A percentile compares a stretch with the other conserved stretches of the same genome.
phyloP scores from a whole-genome alignment of 2,888 invertebrate genomes.

The Celastrina argiolus region DNA sequence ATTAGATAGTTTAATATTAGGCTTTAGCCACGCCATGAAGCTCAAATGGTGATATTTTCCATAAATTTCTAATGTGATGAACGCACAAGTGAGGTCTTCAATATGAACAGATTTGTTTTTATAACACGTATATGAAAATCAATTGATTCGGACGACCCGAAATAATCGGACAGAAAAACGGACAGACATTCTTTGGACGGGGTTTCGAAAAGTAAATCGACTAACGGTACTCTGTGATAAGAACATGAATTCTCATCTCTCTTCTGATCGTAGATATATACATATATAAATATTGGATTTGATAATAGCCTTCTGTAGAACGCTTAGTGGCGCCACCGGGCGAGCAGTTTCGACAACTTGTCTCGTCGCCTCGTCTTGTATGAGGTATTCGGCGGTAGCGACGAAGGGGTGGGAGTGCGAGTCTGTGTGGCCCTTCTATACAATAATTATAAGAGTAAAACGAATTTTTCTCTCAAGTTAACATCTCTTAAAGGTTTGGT shows the following conservation, averaged over 20 bases:
- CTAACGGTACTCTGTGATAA: slow-evolving; percentile 74
- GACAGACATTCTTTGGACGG: slow-evolving; percentile 25
- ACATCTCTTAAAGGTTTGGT: slow-evolving; percentile 50
- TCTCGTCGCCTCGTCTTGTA: not conserved
- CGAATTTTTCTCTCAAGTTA: slow-evolving; percentile 49
- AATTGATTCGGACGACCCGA: not conserved
- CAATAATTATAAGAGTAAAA: slow-evolving; percentile 48
- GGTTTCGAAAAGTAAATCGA: slow-evolving; percentile 64
- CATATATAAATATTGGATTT: slow-evolving; percentile 66
- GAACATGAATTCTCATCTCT: slow-evolving; percentile 64
- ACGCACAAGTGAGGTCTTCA: slow-evolving; percentile 48
- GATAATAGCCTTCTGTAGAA: slow-evolving; percentile 68
- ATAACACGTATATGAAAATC: not conserved
- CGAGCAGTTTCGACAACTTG: slow-evolving; percentile 39
- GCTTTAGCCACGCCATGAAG: slow-evolving; percentile 55
- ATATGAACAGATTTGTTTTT: slow-evolving; percentile 12
- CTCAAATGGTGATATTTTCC: slow-evolving; percentile 41
- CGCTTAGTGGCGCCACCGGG: slow-evolving; percentile 63
- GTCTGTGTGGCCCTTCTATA: slow-evolving; percentile 62
- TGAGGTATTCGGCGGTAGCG: not conserved
- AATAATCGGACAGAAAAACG: slow-evolving; percentile 3
- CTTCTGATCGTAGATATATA: slow-evolving; percentile 51
- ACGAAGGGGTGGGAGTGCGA: slow-evolving; percentile 38
- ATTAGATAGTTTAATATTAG: slow-evolving; percentile 67
- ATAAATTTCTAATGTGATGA: slow-evolving; percentile 32